phyloP scores from a whole-genome alignment of 2,113 vertebrate species.

The Elgaria multicarinata region DNA sequence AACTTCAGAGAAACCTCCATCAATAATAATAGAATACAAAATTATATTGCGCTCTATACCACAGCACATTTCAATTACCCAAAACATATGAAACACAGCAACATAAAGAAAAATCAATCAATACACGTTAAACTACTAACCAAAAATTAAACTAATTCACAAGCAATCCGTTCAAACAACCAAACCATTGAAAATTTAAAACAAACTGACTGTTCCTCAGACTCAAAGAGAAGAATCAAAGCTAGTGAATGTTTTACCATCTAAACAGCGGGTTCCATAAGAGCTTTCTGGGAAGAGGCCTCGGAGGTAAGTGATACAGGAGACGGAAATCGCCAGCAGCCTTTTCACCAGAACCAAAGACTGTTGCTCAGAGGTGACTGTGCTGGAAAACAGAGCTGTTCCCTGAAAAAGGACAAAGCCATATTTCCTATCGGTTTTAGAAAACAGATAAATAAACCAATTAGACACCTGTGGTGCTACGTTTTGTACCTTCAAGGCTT shows the following conservation, averaged over 20 bases:
- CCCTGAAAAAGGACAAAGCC: conserved; percentile 50
- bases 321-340: conserved; percentile 76
- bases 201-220: too few species aligned
- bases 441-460: not conserved
- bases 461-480: not conserved
- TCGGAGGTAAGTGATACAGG: conserved; percentile 80
- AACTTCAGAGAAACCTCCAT: not conserved
- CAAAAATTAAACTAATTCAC: too few species aligned
- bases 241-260: conserved; percentile 68
- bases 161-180: too few species aligned
- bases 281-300: conserved; percentile 81
- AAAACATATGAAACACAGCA: too few species aligned
- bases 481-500: conserved; percentile 68
- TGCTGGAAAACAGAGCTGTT: conserved; percentile 61
- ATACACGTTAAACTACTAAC: too few species aligned
- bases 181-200: too few species aligned
- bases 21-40: too few species aligned
- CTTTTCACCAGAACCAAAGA: conserved; percentile 77
- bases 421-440: not conserved
- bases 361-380: conserved; percentile 65
- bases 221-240: not conserved
- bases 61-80: too few species aligned
- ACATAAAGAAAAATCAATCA: too few species aligned
- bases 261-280: conserved; percentile 74
- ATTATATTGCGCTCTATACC: too few species aligned